A percentile compares a stretch with the other conserved stretches of the same genome.
Evolutionary conservation across 2,797 vertebrate species (phyloP).

Genomic region (Neosilurus mollespiculum): DNA sequence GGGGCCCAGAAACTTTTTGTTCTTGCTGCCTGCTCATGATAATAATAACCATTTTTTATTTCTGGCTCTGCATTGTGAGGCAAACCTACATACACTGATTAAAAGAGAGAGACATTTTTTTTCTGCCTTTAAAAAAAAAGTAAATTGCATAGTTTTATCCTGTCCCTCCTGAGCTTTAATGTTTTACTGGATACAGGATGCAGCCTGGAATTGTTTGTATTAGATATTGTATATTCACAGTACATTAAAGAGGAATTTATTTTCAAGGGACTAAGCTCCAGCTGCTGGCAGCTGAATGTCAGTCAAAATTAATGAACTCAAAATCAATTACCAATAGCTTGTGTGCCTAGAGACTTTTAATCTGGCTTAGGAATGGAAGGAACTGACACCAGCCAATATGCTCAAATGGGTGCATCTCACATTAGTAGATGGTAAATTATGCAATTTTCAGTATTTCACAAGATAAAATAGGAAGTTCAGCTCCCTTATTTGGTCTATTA

Average conservation of each 20-base stretch:
- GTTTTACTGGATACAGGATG: background rate
- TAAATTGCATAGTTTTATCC: background rate
- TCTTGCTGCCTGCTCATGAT: constrained; percentile 5
- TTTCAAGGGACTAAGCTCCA: constrained; percentile 9
- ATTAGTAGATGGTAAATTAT: constrained; percentile 7
- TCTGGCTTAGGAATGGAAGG: background rate
- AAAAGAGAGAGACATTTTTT: constrained; percentile 18
- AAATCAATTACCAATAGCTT: constrained; percentile 11
- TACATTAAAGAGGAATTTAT: constrained; percentile 4
- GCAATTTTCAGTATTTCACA: background rate
- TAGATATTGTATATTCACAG: background rate
- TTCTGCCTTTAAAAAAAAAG: background rate
- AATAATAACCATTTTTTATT: constrained; percentile 44
- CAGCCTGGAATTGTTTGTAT: background rate
- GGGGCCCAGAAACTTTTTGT: too few relatives aligned
- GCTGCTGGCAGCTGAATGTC: background rate
- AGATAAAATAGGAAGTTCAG: background rate
- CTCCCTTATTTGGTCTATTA: background rate
- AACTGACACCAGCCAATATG: background rate
- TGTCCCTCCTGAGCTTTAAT: constrained; percentile 1
- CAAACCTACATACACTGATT: constrained; percentile 32
- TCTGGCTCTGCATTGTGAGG: constrained; percentile 34
- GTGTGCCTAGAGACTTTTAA: constrained; percentile 20
- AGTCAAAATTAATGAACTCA: constrained; percentile 12
- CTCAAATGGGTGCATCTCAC: constrained; percentile 8